Evolutionary conservation across 1,140 invertebrate species (phyloP).

Genomic region (Pseudobourletiella spinata): DNA sequence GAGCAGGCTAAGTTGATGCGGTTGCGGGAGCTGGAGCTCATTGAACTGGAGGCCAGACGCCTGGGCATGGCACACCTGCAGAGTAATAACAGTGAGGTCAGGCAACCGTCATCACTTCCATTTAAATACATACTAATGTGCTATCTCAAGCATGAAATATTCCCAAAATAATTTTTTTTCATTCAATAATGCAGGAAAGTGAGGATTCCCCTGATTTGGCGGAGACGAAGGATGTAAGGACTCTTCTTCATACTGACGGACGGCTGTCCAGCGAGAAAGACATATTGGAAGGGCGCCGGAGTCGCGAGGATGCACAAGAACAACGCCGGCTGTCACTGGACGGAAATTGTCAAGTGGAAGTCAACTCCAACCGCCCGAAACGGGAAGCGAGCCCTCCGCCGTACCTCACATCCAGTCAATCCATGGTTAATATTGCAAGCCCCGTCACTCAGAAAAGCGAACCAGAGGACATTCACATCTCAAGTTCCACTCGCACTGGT

Average conservation of each 20-base stretch:
- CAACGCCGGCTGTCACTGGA: neutral
- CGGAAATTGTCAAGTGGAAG: neutral
- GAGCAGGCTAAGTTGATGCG: constrained; percentile 54
- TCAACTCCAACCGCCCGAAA: too few species aligned
- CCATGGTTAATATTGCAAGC: constrained; percentile 2
- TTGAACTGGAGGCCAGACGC: constrained; percentile 43
- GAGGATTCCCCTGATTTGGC: neutral
- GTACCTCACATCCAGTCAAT: neutral
- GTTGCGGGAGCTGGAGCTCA: constrained; percentile 51
- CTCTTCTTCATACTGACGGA: neutral
- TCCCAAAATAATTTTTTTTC: neutral
- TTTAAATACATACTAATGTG: neutral
- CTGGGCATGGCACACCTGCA: constrained; percentile 39
- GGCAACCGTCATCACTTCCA: neutral
- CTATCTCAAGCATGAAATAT: neutral
- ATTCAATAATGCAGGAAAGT: neutral
- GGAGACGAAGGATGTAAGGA: neutral
- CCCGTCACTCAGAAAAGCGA: too few species aligned
- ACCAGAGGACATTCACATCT: too few species aligned
- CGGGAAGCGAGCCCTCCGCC: too few species aligned
- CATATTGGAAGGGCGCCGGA: too few species aligned
- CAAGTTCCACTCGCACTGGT: too few species aligned
- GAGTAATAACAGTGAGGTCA: constrained; percentile 10
- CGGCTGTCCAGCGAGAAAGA: too few species aligned
- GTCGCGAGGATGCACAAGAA: neutral